Conservation (phyloP, 2,113 vertebrate genomes). For the Carassius gibelio region DNA sequence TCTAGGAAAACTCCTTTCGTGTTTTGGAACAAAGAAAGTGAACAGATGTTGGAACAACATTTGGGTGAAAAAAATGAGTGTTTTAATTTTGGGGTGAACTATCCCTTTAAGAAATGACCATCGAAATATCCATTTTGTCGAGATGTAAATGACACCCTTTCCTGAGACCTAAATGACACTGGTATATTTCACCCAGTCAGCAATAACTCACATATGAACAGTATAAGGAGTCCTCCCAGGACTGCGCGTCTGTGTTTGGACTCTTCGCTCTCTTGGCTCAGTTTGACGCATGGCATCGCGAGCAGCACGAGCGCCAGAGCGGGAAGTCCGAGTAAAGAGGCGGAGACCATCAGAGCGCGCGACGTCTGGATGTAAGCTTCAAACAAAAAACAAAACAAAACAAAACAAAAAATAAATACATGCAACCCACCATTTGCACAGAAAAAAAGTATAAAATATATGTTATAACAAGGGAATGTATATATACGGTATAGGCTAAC, state of each 20-base stretch:
- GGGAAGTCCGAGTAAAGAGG: slow-evolving; percentile 86
- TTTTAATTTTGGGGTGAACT: not conserved
- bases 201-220: slow-evolving; percentile 84
- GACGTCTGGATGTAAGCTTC: slow-evolving; percentile 83
- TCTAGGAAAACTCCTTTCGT: not conserved
- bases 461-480: too few relatives aligned
- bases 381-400: too few relatives aligned
- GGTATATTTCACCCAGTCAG: too few relatives aligned
- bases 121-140: not conserved
- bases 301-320: slow-evolving; percentile 84
- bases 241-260: slow-evolving; percentile 83
- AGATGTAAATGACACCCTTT: too few relatives aligned
- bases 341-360: slow-evolving; percentile 90
- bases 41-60: not conserved
- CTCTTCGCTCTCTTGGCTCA: slow-evolving; percentile 81
- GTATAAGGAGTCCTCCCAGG: slow-evolving; percentile 84
- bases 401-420: too few relatives aligned
- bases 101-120: not conserved
- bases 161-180: too few relatives aligned
- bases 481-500: not conserved
- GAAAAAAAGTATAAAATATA: too few relatives aligned
- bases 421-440: too few relatives aligned
- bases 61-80: not conserved
- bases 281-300: slow-evolving; percentile 85
- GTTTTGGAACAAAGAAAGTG: not conserved